Base-by-base conservation (phyloP, 2,797 vertebrate genomes). In the Todus mexicanus region DNA sequence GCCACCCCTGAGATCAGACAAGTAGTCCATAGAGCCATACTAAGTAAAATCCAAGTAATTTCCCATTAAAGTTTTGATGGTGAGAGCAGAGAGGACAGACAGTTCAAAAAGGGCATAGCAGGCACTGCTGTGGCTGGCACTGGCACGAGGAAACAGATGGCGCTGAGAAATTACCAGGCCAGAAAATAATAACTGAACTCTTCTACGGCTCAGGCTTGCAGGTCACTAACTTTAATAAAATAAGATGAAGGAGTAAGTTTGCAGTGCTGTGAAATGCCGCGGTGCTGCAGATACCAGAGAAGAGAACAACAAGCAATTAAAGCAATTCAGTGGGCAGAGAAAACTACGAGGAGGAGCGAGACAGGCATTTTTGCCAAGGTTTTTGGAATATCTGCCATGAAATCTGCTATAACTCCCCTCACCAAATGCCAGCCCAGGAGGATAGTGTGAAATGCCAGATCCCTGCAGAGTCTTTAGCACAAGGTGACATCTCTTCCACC, bases 91-190 rank as follows among this genome's bases (percentile, higher is more conserved):
- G 33, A 85, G 42, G 18, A 26, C 20, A 76, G 23, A 17, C 4
- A 79, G 48, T 51, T 90, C 43, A 51, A 33, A 50, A 70, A 70
- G 17, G 42, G 42, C 48, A 84, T 2, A 65, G 35, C 42, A 54
- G 50, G 25, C 40, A 82, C 27, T 0, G 0, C 48, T 51, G 31
- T 8, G 5, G 51, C 53, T 50, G 14, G 40, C 4, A 3, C 43
- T 73, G 68, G 56, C 47, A 33, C 29, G 27, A 64, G 60, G 48
- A 89, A 87, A 70, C 48, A 60, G 38, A 37, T 11, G 23, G 48
- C 57, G 38, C 21, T 37, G 43, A 42, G 54, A 85, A 75, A 60
- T 38, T 35, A 82, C 17, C 35, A 65, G 37, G 37, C 13, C 68
- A 79, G 57, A 64, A 72, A 79, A 88, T 35, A 60, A 27, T 43